Conservation (phyloP, 2,113 vertebrate species). For the Dasyurus viverrinus region DNA sequence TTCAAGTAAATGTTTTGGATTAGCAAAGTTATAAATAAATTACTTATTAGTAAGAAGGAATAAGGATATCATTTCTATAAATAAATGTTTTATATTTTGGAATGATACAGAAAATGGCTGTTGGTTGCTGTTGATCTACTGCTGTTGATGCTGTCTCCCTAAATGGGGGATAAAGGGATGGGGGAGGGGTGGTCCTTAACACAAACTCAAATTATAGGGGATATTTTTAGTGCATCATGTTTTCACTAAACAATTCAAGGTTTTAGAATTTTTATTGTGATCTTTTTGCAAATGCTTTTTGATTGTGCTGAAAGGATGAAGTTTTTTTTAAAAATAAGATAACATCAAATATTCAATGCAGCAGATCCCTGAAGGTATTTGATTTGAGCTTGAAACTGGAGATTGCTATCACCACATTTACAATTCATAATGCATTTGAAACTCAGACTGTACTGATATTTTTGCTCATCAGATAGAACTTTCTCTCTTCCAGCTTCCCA, state of each 20-base stretch:
- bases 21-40: neutral
- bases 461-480: neutral
- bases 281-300: neutral
- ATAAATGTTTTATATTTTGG: neutral
- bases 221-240: neutral
- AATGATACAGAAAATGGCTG: neutral
- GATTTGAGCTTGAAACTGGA: neutral
- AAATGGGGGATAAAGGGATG: neutral
- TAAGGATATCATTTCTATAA: neutral
- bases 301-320: neutral
- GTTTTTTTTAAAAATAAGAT: neutral
- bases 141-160: neutral
- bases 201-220: neutral
- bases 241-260: neutral
- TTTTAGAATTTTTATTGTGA: neutral
- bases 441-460: neutral
- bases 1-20: neutral
- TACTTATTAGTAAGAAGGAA: neutral
- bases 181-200: neutral
- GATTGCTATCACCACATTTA: neutral
- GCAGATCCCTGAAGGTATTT: neutral
- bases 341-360: neutral
- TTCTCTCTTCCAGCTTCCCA: neutral
- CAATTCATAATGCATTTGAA: neutral
- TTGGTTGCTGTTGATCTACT: neutral